Base-by-base conservation (phyloP, 2,113 vertebrate species). In the Stegastes partitus region DNA sequence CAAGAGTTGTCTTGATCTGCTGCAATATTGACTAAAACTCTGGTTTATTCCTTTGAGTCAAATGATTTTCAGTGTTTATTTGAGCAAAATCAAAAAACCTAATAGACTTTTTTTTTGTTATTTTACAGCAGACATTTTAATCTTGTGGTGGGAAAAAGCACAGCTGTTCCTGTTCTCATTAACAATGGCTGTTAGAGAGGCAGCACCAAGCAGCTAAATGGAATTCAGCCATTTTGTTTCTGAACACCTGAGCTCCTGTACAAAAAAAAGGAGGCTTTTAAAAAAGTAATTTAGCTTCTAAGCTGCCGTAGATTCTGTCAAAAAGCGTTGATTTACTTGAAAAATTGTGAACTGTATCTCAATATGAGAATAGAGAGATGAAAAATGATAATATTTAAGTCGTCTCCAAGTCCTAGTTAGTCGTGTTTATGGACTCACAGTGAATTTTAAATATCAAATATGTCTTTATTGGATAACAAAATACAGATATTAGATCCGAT, bases 201-300 rank as follows among this genome's bases (percentile, higher is more conserved):
- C 57, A 39, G 31, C 54, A 10, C 1, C 22, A 26, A 64, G 79
- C 59, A 74, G 61, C 69, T 82, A 57, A 74, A 77, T 22, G 58
- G 74, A 71, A 69, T 19, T 66, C n/a, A 82, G 78, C 70, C 78
- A 68, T 71, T 26, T 12, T 11, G 42, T 1, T 25, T 63, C 37
- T 56, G 11, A 23, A 44, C 7, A 57, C 11, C 22, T 57, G 3
- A 19, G 53, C 15, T 54, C 55, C 44, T 73, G 26, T 50, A n/a
- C n/a, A n/a, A 23, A 11, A 25, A 59, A 37, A 54, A 51, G 34
- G 8, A 14, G 10, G 12, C 26, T 21, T 47, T 11, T 23, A 22
- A 55, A 74, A 58, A 42, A 59, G 39, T 47, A 28, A 22, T 26
- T 55, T 39, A 37, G 16, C 47, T 68, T 68, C 34, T 19, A 18